These are phyloP conservation scores for Entelurus aequoreus DNA, from an alignment of 2,113 vertebrate species.

Conservation along the genomic window DNA sequence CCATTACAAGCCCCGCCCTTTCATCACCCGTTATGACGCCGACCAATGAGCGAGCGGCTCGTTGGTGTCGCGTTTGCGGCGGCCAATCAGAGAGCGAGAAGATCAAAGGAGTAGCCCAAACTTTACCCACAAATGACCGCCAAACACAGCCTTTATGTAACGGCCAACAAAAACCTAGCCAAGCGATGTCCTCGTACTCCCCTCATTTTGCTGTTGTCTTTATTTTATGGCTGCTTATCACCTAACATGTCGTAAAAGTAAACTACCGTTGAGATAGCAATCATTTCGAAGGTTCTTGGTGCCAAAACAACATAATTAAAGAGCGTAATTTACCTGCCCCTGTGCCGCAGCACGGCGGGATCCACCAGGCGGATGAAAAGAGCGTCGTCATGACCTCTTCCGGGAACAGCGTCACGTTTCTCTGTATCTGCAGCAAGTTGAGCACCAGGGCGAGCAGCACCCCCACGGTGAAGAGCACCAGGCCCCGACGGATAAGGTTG, in stretches of 20 bases:
- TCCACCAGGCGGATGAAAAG: constrained; percentile 97
- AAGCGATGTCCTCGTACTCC: neutral
- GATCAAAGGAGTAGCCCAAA: neutral
- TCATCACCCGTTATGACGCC: constrained; percentile 83
- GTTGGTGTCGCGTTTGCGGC: constrained; percentile 44
- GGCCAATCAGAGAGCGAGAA: constrained; percentile 42
- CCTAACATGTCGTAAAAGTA: neutral
- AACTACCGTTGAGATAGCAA: neutral
- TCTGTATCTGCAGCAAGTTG: constrained; percentile 92
- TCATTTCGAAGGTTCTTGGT: too few species aligned
- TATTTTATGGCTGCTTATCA: neutral
- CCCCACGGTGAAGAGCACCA: constrained; percentile 91
- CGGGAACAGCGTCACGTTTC: constrained; percentile 88
- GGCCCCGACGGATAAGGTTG: constrained; percentile 81
- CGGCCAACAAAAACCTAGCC: constrained; percentile 23
- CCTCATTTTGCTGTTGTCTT: neutral
- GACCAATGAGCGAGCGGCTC: constrained; percentile 73
- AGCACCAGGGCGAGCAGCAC: constrained; percentile 91
- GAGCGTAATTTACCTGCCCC: constrained; percentile 82
- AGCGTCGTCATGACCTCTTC: constrained; percentile 89
- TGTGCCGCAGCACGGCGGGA: constrained; percentile 91
- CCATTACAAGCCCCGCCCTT: constrained; percentile 20
- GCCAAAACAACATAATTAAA: neutral
- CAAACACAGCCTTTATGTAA: constrained; percentile 40
- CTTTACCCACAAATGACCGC: constrained; percentile 12